phyloP scores from a whole-genome alignment of 2,113 vertebrate genomes.

The Xyliphius kryptos region DNA sequence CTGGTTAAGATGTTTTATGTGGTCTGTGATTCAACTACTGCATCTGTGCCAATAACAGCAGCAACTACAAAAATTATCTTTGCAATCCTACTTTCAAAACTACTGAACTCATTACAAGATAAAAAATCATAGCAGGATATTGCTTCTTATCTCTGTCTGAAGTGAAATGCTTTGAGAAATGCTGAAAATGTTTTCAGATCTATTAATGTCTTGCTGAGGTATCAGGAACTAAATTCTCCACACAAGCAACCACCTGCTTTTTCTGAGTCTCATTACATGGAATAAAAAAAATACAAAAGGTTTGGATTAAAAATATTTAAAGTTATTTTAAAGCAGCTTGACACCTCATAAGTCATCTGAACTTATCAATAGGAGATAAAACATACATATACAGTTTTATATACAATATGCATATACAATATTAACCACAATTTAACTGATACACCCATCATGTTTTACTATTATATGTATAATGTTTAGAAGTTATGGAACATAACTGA shows the following conservation, averaged over 20 bases:
- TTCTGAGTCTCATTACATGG: conserved; percentile 5
- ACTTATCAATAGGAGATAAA: too few relatives aligned
- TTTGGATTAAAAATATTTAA: not conserved
- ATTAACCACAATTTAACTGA: too few relatives aligned
- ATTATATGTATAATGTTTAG: too few relatives aligned
- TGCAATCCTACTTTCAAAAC: not conserved
- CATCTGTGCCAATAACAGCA: conserved; percentile 20
- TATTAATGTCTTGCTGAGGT: conserved; percentile 22
- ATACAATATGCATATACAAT: too few relatives aligned
- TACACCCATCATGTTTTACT: too few relatives aligned
- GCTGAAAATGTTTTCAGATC: conserved; percentile 22
- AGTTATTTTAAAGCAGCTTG: not conserved
- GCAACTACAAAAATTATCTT: conserved; percentile 40
- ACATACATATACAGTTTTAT: too few relatives aligned
- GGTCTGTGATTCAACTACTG: conserved; percentile 28
- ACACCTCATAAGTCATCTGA: not conserved
- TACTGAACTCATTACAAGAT: too few relatives aligned
- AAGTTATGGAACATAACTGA: too few relatives aligned
- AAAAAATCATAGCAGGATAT: too few relatives aligned
- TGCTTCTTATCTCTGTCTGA: too few relatives aligned
- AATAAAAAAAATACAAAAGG: too few relatives aligned
- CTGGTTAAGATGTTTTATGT: conserved; percentile 26
- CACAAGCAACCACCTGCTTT: conserved; percentile 7
- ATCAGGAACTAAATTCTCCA: conserved; percentile 23
- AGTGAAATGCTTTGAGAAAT: conserved; percentile 5